Percentiles rank a stretch among this genome's conserved stretches.
phyloP scores from a whole-genome alignment of 92 coral and sea anemone genomes.

The Virgularia gustaviana region DNA sequence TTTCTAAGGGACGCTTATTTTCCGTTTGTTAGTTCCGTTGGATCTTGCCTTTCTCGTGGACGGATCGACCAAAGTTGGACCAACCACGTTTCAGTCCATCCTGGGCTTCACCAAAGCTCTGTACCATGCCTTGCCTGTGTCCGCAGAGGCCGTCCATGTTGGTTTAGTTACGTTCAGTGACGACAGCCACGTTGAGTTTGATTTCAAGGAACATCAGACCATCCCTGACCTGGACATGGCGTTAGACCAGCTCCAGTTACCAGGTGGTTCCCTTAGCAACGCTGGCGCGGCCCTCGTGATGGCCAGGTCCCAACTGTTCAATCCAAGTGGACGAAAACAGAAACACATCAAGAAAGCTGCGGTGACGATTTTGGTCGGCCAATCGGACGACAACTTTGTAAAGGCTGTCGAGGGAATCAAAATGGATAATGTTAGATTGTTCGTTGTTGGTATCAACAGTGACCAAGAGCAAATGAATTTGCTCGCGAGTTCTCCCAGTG shows the following conservation, averaged over 20 bases:
- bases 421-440: slow-evolving; percentile 16
- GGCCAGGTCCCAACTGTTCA: slow-evolving; percentile 4
- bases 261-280: slow-evolving; percentile 19
- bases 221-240: slow-evolving; percentile 11
- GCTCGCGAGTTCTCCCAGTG: slow-evolving; percentile 20
- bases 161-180: slow-evolving; percentile 28
- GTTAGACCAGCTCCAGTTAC: slow-evolving; percentile 9
- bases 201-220: slow-evolving; percentile 21
- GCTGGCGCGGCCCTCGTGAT: slow-evolving; percentile 19
- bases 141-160: slow-evolving; percentile 14
- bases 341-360: slow-evolving; percentile 27
- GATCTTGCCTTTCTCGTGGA: no score
- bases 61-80: no score
- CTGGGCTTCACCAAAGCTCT: slow-evolving; percentile 8
- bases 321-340: slow-evolving; percentile 13
- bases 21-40: no score
- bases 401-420: not conserved
- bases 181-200: slow-evolving; percentile 2
- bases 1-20: no score
- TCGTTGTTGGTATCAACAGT: slow-evolving; percentile 25
- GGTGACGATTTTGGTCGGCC: slow-evolving; percentile 33
- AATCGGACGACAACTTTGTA: slow-evolving; percentile 19
- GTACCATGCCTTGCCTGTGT: slow-evolving; percentile 34
- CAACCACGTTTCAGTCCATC: not conserved
- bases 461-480: slow-evolving; percentile 1